A percentile compares a stretch with the other conserved stretches of the same genome.
phyloP scores from a whole-genome alignment of 2,113 vertebrate species.

The Channa argus region DNA sequence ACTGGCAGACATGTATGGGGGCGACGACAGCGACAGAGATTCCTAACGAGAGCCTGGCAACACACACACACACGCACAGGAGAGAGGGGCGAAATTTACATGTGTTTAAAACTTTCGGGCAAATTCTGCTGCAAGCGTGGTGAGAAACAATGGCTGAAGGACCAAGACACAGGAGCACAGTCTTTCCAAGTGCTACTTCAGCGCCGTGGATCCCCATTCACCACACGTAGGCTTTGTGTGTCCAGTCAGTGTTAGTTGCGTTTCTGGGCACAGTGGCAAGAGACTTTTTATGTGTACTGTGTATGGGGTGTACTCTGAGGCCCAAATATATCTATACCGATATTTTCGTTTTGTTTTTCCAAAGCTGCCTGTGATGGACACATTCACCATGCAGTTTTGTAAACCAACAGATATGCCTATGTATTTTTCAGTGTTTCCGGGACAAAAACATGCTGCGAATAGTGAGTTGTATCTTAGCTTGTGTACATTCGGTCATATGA shows the following conservation, averaged over 20 bases:
- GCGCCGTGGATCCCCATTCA: constrained; percentile 46
- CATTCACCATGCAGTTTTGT: constrained; percentile 63
- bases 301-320: constrained; percentile 45
- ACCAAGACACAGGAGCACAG: constrained; percentile 25
- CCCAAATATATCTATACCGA: constrained; percentile 64
- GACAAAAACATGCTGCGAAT: constrained; percentile 77
- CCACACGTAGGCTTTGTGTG: constrained; percentile 71
- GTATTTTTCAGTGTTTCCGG: constrained; percentile 77
- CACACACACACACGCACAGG: constrained; percentile 28
- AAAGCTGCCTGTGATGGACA: constrained; percentile 67
- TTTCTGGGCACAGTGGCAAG: constrained; percentile 61
- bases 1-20: constrained; percentile 95
- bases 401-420: constrained; percentile 66
- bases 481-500: constrained; percentile 75
- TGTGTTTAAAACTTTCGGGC: constrained; percentile 45
- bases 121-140: constrained; percentile 26
- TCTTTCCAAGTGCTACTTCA: constrained; percentile 41
- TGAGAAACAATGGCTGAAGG: constrained; percentile 4
- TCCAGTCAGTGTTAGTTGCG: constrained; percentile 77
- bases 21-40: constrained; percentile 91
- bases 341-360: constrained; percentile 39
- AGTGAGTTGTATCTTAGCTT: constrained; percentile 80
- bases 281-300: constrained; percentile 58
- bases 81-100: not conserved
- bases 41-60: constrained; percentile 82